These are phyloP conservation scores for Discoglossus pictus DNA, from an alignment of 2,797 vertebrate genomes.

Conservation along the genomic window DNA sequence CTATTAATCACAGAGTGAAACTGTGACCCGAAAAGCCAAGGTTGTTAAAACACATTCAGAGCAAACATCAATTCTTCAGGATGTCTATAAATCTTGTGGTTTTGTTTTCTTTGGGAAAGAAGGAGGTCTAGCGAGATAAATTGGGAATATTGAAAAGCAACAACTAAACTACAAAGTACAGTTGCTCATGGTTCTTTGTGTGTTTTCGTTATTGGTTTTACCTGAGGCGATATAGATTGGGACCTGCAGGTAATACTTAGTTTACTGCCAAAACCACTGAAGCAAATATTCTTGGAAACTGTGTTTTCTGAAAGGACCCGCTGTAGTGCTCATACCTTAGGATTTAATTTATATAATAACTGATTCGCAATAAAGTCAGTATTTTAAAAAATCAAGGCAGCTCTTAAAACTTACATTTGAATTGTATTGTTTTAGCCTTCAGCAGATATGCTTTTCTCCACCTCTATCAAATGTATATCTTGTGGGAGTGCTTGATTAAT, in stretches of 20 bases:
- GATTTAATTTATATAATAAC: too few species aligned
- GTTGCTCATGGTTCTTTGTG: conserved; percentile 23
- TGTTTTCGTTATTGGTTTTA: conserved; percentile 26
- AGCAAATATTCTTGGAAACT: conserved; percentile 16
- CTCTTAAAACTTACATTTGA: too few species aligned
- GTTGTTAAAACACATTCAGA: conserved; percentile 48
- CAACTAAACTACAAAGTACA: conserved; percentile 23
- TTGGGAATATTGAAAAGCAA: conserved; percentile 29
- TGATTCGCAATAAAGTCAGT: too few species aligned
- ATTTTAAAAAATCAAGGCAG: too few species aligned
- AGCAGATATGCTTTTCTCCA: too few species aligned
- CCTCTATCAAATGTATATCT: too few species aligned
- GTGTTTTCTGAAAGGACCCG: conserved; percentile 18
- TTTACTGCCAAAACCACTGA: conserved; percentile 6
- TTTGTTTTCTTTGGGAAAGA: conserved; percentile 32
- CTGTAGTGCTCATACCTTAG: too few species aligned
- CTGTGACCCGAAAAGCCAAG: conserved; percentile 45
- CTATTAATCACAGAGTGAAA: conserved; percentile 61
- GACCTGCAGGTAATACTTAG: conserved; percentile 22
- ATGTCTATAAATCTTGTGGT: conserved; percentile 34
- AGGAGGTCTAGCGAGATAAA: conserved; percentile 31
- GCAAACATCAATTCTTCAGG: conserved; percentile 34
- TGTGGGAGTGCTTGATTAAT: too few species aligned
- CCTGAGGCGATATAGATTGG: conserved; percentile 36
- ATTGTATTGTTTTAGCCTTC: too few species aligned